These are phyloP conservation scores for Sericinus montela DNA, from an alignment of 2,888 invertebrate genomes.

Conservation along the genomic window DNA sequence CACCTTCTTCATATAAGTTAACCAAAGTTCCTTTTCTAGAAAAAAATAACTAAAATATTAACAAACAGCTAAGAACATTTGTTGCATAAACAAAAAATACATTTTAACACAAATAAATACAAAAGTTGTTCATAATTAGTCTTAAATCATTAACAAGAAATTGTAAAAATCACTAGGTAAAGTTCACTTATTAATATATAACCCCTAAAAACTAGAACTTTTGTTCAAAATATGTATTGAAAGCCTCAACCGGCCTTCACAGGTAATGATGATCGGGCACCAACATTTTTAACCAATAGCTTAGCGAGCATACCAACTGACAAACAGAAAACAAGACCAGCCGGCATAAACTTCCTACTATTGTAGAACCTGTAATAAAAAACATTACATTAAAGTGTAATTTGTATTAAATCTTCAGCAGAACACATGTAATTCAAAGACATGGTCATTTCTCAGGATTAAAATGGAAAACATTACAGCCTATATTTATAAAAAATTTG, in stretches of 20 bases:
- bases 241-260: conserved; percentile 49
- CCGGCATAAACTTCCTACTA: conserved; percentile 96
- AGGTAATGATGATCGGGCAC: conserved; percentile 36
- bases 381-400: neutral
- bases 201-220: conserved; percentile 7
- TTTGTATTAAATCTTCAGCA: too few relatives aligned
- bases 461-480: too few relatives aligned
- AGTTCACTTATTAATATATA: conserved; percentile 4
- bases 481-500: too few relatives aligned
- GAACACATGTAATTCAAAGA: too few relatives aligned
- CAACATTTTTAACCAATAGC: conserved; percentile 71
- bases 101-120: neutral
- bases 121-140: too few relatives aligned
- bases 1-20: conserved; percentile 10
- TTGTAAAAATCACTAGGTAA: neutral
- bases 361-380: conserved; percentile 81
- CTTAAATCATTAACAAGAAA: neutral
- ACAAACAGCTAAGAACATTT: neutral
- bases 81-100: neutral
- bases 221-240: neutral
- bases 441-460: too few relatives aligned
- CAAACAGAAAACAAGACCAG: conserved; percentile 87
- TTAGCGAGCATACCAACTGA: conserved; percentile 82
- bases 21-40: neutral
- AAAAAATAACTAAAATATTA: neutral